These are phyloP conservation scores for Haemorhous mexicanus DNA, from an alignment of 2,113 vertebrate species.

Conservation along the genomic window DNA sequence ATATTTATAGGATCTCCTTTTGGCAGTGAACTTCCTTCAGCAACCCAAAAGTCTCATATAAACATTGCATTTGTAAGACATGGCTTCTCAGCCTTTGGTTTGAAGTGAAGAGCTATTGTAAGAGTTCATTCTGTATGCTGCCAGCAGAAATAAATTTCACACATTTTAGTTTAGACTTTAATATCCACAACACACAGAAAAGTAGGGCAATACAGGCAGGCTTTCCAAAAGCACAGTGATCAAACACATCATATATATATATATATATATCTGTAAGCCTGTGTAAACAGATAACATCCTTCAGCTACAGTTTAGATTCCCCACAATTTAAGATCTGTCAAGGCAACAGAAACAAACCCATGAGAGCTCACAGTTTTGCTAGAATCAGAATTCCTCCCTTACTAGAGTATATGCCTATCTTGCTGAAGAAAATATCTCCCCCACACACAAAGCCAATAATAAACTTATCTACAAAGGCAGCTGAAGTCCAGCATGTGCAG, in stretches of 20 bases:
- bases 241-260: neutral
- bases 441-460: accelerated
- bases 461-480: neutral
- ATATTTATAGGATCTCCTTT: neutral
- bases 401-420: neutral
- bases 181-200: neutral
- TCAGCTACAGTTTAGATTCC: neutral
- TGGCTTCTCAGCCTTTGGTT: neutral
- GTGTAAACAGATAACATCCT: conserved; percentile 7
- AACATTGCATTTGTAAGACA: neutral
- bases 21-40: neutral
- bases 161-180: neutral
- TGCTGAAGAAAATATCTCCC: neutral
- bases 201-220: neutral
- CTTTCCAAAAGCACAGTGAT: conserved; percentile 3
- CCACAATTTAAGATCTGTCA: neutral
- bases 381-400: neutral
- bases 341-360: conserved; percentile 14
- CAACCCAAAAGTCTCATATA: neutral
- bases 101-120: neutral
- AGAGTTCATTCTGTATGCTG: neutral
- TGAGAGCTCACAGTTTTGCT: neutral
- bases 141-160: conserved; percentile 15
- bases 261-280: neutral
- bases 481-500: neutral